Base-by-base conservation (phyloP, 1,140 invertebrate species). In the Diorhabda elongata region DNA sequence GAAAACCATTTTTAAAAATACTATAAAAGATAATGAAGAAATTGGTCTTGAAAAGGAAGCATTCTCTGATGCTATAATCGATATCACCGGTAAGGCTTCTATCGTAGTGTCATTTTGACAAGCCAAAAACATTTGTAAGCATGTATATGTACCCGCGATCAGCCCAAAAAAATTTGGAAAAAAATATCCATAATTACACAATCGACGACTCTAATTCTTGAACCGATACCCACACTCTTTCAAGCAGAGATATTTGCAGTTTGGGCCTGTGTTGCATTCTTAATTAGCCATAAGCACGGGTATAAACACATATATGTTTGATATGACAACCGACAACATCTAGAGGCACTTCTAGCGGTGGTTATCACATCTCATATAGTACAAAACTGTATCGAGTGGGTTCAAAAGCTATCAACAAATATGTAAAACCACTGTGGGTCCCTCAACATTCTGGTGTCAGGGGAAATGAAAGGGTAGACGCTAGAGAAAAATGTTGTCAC, bases 51-150 rank as follows among this genome's bases (percentile, higher is more conserved):
- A 41, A n/a, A 76, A 74, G 64, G 65, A 72, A 64, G 69, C 75
- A 61, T 78, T 78, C 67, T 42, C 71, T 9, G 60, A 71, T 45
- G 67, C 72, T 43, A 71, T 77, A 67, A n/a, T 68, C 68, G 43
- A 67, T 63, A 64, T 75, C 47, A 74, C 68, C 42, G 73, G 74
- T 74, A 61, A 45, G 69, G 42, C 42, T 9, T 26, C 1, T 26
- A 26, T 26, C 26, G 26, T 26, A 26, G 26, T 26, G 26, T 26
- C 26, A 26, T 52, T 52, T 52, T 52, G 4, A 52, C 47, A 52
- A 52, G 6, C 2, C 45, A 26, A 52, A 5, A 5, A 52, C 45
- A 52, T 9, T 6, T 52, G 45, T 52, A 9, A 6, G 45, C 45
- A 52, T 52, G 8, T 6, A 2, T 52, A 2, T 9, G 45, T 9